A percentile compares a stretch with the other conserved stretches of the same genome.
Evolutionary conservation across 1,140 invertebrate species (phyloP).

Genomic region (Drosophila tristis): DNA sequence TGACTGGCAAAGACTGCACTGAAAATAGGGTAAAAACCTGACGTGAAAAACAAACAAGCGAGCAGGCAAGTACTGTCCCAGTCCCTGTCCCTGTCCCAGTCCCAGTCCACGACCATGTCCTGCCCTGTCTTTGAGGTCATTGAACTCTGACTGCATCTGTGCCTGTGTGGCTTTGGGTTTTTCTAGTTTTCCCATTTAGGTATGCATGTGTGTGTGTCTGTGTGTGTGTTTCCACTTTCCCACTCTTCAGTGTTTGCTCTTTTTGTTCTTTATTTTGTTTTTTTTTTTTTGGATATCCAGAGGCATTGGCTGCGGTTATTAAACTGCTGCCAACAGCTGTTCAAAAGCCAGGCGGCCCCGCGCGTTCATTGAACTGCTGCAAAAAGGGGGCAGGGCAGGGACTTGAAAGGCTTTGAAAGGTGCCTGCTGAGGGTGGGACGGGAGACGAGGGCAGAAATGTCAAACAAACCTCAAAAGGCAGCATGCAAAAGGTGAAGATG

Average conservation of each 20-base stretch:
- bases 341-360: not conserved
- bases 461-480: constrained; percentile 4
- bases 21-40: constrained; percentile 81
- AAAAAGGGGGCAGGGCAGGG: not conserved
- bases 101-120: constrained; percentile 36
- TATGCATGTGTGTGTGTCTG: not conserved
- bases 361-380: constrained; percentile 40
- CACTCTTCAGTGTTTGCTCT: not conserved
- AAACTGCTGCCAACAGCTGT: constrained; percentile 41
- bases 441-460: not conserved
- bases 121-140: constrained; percentile 50
- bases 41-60: constrained; percentile 78
- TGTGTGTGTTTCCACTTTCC: constrained; percentile 25
- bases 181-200: constrained; percentile 38
- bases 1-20: constrained; percentile 55
- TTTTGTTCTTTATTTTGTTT: constrained; percentile 8
- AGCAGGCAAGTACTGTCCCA: constrained; percentile 43
- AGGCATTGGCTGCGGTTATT: constrained; percentile 31
- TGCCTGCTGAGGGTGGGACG: not conserved
- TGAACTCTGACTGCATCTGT: constrained; percentile 45
- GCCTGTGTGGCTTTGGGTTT: constrained; percentile 23
- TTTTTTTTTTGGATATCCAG: constrained; percentile 1
- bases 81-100: constrained; percentile 2
- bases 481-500: constrained; percentile 10
- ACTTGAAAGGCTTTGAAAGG: constrained; percentile 16